A percentile compares a stretch with the other conserved stretches of the same genome.
Conservation (phyloP, 2,888 invertebrate genomes). For the Platerodrilus igneus region DNA sequence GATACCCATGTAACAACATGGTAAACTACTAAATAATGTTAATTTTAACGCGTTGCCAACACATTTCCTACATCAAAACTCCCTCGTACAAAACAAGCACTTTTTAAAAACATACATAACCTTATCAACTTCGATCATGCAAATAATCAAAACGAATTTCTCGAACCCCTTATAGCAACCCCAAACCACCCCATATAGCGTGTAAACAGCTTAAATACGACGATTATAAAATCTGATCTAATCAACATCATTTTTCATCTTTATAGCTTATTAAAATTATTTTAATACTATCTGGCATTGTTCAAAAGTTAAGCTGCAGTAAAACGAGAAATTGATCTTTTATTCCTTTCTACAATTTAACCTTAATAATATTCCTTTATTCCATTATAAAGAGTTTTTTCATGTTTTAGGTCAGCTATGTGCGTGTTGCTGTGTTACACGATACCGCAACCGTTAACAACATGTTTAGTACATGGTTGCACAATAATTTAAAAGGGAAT, state of each 20-base stretch:
- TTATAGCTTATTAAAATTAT: no score
- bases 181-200: slow-evolving; percentile 13
- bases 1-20: no score
- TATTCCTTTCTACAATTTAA: no score
- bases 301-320: no score
- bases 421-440: slow-evolving; percentile 23
- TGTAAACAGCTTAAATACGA: slow-evolving; percentile 9
- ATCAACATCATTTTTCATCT: no score
- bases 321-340: no score
- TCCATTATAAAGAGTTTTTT: slow-evolving; percentile 19
- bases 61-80: no score
- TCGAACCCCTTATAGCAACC: slow-evolving; percentile 19
- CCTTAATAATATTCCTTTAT: no score
- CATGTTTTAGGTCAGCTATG: slow-evolving; percentile 23
- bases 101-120: slow-evolving; percentile 31
- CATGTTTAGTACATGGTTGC: slow-evolving; percentile 25
- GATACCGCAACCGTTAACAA: slow-evolving; percentile 23
- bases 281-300: no score
- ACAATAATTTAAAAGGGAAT: slow-evolving; percentile 23
- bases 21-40: no score
- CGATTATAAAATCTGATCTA: slow-evolving; percentile 3
- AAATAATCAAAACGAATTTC: slow-evolving; percentile 23
- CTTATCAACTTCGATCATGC: slow-evolving; percentile 36
- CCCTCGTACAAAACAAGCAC: no score
- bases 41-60: no score